phyloP scores from a whole-genome alignment of 2,113 vertebrate species.

The Chamaetylas fuelleborni region DNA sequence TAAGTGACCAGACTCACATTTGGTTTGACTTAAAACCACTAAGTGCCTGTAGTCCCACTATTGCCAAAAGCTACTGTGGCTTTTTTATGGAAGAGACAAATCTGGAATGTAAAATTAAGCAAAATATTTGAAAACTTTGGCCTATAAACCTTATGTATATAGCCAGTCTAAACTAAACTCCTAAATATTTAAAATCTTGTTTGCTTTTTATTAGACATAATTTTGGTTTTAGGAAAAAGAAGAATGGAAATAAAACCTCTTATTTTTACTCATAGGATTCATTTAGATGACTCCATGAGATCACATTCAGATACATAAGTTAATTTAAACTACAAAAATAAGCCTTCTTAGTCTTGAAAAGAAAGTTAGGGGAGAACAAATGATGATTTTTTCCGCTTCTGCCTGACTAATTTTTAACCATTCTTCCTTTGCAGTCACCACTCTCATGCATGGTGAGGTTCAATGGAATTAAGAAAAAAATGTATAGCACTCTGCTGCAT shows the following conservation, averaged over 20 bases:
- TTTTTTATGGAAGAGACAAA: slow-evolving; percentile 13
- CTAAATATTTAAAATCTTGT: slow-evolving; percentile 61
- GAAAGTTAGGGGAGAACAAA: neutral
- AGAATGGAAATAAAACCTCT: slow-evolving; percentile 13
- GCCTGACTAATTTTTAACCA: neutral
- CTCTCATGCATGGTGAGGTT: neutral
- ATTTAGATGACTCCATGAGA: neutral
- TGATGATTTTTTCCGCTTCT: neutral
- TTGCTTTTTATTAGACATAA: slow-evolving; percentile 39
- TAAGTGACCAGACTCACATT: neutral
- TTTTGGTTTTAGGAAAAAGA: slow-evolving; percentile 5
- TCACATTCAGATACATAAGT: neutral
- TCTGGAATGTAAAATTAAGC: neutral
- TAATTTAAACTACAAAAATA: neutral
- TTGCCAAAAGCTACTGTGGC: neutral
- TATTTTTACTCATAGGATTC: slow-evolving; percentile 3
- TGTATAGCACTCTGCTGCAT: neutral
- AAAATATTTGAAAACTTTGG: slow-evolving; percentile 16
- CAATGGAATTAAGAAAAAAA: neutral
- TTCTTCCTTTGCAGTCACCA: neutral
- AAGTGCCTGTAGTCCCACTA: neutral
- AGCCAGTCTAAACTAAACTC: neutral
- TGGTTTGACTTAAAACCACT: neutral
- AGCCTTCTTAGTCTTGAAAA: neutral
- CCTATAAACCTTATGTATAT: neutral